Evolutionary conservation across 1,140 invertebrate species (phyloP), one percentile per base, ranked within the genome.

Genomic region (Aphaenogaster ashmeadi): DNA sequence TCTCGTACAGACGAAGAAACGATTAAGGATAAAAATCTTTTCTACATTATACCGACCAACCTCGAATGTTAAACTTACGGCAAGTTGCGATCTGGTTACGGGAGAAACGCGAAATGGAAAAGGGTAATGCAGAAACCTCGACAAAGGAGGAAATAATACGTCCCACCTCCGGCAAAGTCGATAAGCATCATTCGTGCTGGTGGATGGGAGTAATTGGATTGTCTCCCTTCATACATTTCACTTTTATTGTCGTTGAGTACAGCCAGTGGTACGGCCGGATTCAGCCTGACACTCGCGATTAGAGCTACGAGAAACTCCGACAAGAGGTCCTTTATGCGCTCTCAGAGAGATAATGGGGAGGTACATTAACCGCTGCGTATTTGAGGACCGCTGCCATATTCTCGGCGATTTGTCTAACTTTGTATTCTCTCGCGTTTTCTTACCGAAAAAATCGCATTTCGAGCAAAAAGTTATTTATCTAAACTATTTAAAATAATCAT

Each of bases 181-280:
- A 92, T 90, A 89, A 92, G 87, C 90, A 89, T 87, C 89, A 87
- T 89, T 86, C 81, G 58, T 72, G 56, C 41, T 62, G 64, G 69
- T 56, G 67, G 86, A 90, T 90, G 62, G 90, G 41, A 69, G 87
- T 93, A 93, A 94, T 94, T 94, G 89, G 90, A 93, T 93, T 92
- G 90, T 92, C 91, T 88, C 50, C 87, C 93, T 88, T 93, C 91
- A 91, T 92, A 90, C 87, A 89, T 91, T 88, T 91, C 84, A 92
- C 83, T 87, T 84, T 89, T 86, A 91, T 87, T 90, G 67, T 75
- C 36, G 27, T 64, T 54, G 79, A 60, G 62, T 71, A 86, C 62
- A 71, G 60, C 15, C 50, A 62, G 75, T 79, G 52, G 56, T 87
- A 50, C 47, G 60, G 74, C 67, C 62, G n/a, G 75, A 85, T 79